These are phyloP conservation scores for Volucella zonaria DNA, from an alignment of 2,888 invertebrate species.

Conservation along the genomic window DNA sequence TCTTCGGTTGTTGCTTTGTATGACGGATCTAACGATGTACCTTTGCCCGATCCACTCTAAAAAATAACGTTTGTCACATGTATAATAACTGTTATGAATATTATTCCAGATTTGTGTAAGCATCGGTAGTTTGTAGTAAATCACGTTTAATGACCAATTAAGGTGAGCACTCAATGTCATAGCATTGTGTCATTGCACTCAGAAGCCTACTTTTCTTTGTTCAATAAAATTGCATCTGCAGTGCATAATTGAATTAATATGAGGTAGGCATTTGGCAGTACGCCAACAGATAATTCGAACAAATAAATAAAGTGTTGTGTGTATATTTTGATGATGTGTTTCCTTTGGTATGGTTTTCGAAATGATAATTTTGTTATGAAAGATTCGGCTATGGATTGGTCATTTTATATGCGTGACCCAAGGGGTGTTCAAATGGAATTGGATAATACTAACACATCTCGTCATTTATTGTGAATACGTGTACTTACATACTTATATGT, in stretches of 20 bases:
- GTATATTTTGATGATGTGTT: too few species aligned
- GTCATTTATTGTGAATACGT: too few species aligned
- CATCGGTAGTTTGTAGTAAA: not conserved
- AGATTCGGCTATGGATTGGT: too few species aligned
- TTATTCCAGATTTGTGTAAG: not conserved
- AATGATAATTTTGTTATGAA: too few species aligned
- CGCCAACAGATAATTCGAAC: not conserved
- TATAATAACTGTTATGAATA: not conserved
- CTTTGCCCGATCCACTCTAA: slow-evolving; percentile 18
- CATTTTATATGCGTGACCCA: too few species aligned
- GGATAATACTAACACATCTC: too few species aligned
- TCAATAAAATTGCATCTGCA: not conserved
- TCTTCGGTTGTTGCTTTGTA: not conserved
- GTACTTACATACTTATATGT: too few species aligned
- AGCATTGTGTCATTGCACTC: not conserved
- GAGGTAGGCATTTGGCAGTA: slow-evolving; percentile 1
- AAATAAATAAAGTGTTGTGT: not conserved
- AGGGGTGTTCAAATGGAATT: too few species aligned
- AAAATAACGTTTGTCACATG: slow-evolving; percentile 20
- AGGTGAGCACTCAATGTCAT: not conserved
- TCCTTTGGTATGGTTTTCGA: too few species aligned
- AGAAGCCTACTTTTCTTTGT: not conserved
- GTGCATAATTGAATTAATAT: not conserved
- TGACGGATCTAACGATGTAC: slow-evolving; percentile 6
- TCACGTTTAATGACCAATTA: slow-evolving; percentile 2